These are phyloP conservation scores for Psilopogon haemacephalus DNA, from an alignment of 2,113 vertebrate genomes.

Conservation along the genomic window DNA sequence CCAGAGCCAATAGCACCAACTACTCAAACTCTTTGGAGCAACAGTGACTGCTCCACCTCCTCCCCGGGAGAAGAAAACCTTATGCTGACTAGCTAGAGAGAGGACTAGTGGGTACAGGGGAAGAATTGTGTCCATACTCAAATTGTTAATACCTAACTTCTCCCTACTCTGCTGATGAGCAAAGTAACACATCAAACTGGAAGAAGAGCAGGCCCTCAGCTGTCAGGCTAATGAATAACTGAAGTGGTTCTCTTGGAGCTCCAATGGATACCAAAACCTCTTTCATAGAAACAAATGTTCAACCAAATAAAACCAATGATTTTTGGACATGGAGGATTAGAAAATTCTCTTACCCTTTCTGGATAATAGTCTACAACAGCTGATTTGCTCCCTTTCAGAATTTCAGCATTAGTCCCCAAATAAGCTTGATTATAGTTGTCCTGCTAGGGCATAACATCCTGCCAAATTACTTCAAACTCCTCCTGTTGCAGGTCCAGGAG, in stretches of 20 bases:
- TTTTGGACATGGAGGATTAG: background rate
- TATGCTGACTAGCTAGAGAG: fast-evolving
- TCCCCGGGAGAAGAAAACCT: background rate
- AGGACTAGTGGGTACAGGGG: background rate
- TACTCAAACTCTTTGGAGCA: background rate
- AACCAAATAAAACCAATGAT: background rate
- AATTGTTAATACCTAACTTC: background rate
- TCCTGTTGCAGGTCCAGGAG: too few species aligned
- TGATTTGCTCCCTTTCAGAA: background rate
- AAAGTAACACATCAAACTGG: background rate
- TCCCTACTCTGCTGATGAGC: background rate
- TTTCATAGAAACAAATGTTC: background rate
- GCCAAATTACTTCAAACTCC: too few species aligned
- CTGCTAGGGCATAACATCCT: too few species aligned
- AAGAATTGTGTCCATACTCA: background rate
- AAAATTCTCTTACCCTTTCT: background rate
- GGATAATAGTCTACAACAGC: background rate
- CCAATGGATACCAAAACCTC: background rate
- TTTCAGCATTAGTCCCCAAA: background rate
- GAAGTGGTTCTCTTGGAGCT: background rate
- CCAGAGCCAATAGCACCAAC: fast-evolving
- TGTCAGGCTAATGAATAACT: background rate
- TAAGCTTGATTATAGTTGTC: background rate
- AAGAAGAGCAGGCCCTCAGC: background rate
- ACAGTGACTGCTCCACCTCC: fast-evolving